These are phyloP conservation scores for Perizoma flavofasciatum DNA, from an alignment of 2,888 invertebrate genomes.

Conservation along the genomic window DNA sequence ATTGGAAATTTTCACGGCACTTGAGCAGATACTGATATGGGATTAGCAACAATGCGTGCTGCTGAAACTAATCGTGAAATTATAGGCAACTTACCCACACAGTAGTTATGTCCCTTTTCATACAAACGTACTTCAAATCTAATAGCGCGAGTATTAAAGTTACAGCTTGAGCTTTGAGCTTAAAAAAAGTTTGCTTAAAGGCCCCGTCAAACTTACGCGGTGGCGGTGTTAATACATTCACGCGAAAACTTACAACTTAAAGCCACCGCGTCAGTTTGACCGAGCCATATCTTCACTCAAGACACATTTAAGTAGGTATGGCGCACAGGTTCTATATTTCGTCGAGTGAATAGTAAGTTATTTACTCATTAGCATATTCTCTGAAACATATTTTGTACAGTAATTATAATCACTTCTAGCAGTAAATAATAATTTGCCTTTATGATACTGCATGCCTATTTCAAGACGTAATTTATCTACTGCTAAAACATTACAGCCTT, in stretches of 20 bases:
- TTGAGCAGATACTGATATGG: constrained; percentile 46
- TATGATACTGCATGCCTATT: constrained; percentile 46
- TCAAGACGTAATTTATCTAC: constrained; percentile 52
- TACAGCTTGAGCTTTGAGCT: too few species aligned
- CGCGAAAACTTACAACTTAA: too few species aligned
- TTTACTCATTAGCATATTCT: constrained; percentile 2
- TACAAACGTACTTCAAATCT: too few species aligned
- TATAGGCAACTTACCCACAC: neutral
- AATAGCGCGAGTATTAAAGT: too few species aligned
- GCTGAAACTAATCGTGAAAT: constrained; percentile 18
- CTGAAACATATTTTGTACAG: constrained; percentile 4
- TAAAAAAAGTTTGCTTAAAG: too few species aligned
- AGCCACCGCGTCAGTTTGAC: too few species aligned
- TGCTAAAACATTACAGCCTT: constrained; percentile 51
- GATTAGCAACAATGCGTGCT: constrained; percentile 24
- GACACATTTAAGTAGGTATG: too few species aligned
- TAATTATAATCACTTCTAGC: constrained; percentile 23
- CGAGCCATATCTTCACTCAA: too few species aligned
- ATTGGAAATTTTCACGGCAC: constrained; percentile 68
- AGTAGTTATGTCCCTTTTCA: neutral
- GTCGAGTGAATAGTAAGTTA: neutral
- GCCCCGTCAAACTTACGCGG: too few species aligned
- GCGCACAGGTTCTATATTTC: too few species aligned
- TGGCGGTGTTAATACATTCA: too few species aligned
- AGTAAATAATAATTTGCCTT: constrained; percentile 40